A percentile compares a stretch with the other conserved stretches of the same genome.
Evolutionary conservation across 2,888 invertebrate genomes (phyloP).

Genomic region (Melangyna quadrimaculata): DNA sequence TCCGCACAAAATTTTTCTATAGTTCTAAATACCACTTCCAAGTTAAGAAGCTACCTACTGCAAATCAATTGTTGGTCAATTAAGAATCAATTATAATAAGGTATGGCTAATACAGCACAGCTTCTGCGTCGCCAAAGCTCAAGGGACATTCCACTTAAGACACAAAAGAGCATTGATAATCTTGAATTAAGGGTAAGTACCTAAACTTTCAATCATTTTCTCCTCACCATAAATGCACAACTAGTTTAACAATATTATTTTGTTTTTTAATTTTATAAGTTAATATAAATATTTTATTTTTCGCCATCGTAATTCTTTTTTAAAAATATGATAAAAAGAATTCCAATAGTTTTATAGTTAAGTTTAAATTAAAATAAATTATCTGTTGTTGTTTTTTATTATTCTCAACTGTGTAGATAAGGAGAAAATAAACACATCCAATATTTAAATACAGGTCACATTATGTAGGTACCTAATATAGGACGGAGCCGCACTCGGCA

Average conservation of each 20-base stretch:
- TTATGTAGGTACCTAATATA: too few species aligned
- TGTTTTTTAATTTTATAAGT: too few species aligned
- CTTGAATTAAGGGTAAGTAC: conserved; percentile 90
- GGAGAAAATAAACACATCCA: too few species aligned
- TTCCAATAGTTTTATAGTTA: too few species aligned
- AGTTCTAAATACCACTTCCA: conserved; percentile 48
- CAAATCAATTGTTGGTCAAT: conserved; percentile 61
- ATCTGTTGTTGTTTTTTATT: too few species aligned
- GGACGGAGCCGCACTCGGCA: too few species aligned
- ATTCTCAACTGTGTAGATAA: too few species aligned
- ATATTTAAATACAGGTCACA: too few species aligned
- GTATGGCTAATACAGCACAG: conserved; percentile 94
- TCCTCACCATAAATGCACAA: neutral
- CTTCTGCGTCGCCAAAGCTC: conserved; percentile 94
- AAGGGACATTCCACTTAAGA: conserved; percentile 85
- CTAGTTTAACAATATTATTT: neutral
- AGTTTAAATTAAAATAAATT: too few species aligned
- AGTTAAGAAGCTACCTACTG: conserved; percentile 30
- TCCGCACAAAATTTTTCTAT: conserved; percentile 51
- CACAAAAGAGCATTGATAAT: conserved; percentile 90
- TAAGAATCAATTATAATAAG: conserved; percentile 62
- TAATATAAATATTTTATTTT: too few species aligned
- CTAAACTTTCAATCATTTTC: neutral
- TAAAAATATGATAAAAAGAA: too few species aligned
- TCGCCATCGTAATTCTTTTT: too few species aligned